Evolutionary conservation across 2,113 vertebrate species (phyloP), one percentile per base, ranked within the genome.

Genomic region (Serinus canaria): DNA sequence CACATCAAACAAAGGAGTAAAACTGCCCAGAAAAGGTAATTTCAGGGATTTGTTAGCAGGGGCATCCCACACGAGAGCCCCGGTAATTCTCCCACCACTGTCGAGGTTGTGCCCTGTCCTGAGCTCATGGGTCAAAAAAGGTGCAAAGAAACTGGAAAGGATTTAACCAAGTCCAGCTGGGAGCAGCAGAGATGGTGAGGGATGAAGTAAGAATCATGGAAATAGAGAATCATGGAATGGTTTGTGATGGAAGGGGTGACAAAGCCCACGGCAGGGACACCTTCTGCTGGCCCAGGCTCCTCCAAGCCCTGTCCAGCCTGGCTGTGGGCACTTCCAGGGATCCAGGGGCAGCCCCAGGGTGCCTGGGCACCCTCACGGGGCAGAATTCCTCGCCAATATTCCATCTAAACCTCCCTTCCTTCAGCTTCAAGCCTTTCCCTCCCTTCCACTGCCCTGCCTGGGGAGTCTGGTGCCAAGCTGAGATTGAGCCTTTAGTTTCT

Each of bases 391-490:
- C 41, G 2, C 55, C 56, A 28, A 9, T 9, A 47, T 55, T 27
- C n/a, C 31, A 22, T 3, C 27, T 6, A 43, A 55, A 15, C 9
- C 17, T 43, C 21, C 31, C 15, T 20, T 62, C 63, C 70, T 47
- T 15, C 53, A 68, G n/a, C 24, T 15, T 2, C 31, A 17, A 81
- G 27, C 60, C 59, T 17, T 59, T 33, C 8, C 63, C 63, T 41
- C 18, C 1, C 0, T 50, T 43, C 4, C 0, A 0, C 72, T 46
- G 33, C 21, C 0, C 70, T 37, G 14, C 17, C 1, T 6, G 1
- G 1, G 13, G 82, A 87, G 37, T 33, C 56, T 15, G 13, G 30
- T 24, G 60, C 73, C 89, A 78, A 84, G 72, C 73, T 75, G 62
- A 0, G 4, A 93, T 39, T 53, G 92, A 97, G 68, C 85, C 83